Evolutionary conservation across 2,797 vertebrate genomes (phyloP).

Genomic region (Melopsittacus undulatus): DNA sequence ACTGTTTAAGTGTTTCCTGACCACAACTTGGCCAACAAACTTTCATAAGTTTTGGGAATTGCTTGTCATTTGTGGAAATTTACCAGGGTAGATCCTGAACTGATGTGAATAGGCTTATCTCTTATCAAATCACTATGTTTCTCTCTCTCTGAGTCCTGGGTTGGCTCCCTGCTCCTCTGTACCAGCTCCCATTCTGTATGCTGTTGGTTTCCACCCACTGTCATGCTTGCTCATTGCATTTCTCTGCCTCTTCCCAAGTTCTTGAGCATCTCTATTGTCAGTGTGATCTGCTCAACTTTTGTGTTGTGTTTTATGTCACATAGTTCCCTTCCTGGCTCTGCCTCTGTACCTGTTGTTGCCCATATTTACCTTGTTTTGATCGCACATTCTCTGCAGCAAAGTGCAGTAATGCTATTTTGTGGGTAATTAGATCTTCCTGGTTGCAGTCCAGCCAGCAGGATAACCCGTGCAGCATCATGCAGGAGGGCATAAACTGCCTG

Average conservation of each 20-base stretch:
- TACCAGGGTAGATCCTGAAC: background rate
- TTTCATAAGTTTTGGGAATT: background rate
- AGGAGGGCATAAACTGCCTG: background rate
- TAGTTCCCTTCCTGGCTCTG: background rate
- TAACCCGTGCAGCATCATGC: fast-evolving
- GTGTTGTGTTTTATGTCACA: background rate
- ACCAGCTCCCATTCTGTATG: background rate
- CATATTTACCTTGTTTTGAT: background rate
- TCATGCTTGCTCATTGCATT: fast-evolving
- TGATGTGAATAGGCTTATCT: background rate
- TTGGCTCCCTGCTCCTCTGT: fast-evolving
- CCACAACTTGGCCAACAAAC: background rate
- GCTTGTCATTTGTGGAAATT: background rate
- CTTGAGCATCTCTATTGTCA: background rate
- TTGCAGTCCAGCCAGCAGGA: background rate
- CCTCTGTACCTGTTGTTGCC: background rate
- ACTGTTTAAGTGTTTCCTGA: background rate
- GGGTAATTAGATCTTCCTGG: background rate
- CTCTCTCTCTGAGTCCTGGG: background rate
- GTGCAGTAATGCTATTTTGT: background rate
- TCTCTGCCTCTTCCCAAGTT: background rate
- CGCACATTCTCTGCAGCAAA: background rate
- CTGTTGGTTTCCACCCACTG: fast-evolving
- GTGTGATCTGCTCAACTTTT: background rate
- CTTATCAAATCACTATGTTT: too few relatives aligned